phyloP scores from a whole-genome alignment of 2,797 vertebrate species.

The Chromobotia macracanthus region DNA sequence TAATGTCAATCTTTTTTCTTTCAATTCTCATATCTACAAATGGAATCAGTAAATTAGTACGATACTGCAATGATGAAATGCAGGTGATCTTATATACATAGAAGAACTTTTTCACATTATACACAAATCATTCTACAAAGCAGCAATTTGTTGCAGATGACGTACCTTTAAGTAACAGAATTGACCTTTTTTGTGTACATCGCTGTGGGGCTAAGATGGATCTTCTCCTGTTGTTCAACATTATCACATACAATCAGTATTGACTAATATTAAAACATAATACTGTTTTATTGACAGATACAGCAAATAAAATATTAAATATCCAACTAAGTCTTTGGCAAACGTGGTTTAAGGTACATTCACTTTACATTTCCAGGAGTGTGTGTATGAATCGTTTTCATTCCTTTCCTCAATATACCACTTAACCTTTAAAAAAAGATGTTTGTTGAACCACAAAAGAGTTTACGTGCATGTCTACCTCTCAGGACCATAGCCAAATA shows the following conservation, averaged over 20 bases:
- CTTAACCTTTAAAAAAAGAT: constrained; percentile 57
- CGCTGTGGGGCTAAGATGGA: constrained; percentile 77
- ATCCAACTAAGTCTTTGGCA: constrained; percentile 94
- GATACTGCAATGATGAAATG: constrained; percentile 83
- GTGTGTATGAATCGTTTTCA: constrained; percentile 69
- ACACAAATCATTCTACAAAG: constrained; percentile 97
- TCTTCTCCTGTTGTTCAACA: constrained; percentile 78
- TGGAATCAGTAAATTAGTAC: constrained; percentile 86
- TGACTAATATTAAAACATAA: constrained; percentile 88
- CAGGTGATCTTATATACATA: constrained; percentile 90
- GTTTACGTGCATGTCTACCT: constrained; percentile 60
- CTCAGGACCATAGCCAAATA: constrained; percentile 54
- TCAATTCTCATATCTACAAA: constrained; percentile 89
- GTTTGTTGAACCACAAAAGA: too few relatives aligned
- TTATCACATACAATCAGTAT: constrained; percentile 84
- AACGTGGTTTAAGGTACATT: constrained; percentile 91
- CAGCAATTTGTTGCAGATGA: constrained; percentile 91
- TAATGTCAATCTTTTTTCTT: constrained; percentile 71
- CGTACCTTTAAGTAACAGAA: constrained; percentile 87
- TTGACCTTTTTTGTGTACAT: constrained; percentile 75
- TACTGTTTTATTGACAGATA: constrained; percentile 92
- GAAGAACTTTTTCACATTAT: constrained; percentile 94
- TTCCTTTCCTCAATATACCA: constrained; percentile 63
- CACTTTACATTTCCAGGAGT: constrained; percentile 80
- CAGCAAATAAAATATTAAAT: constrained; percentile 94